Percentiles rank a stretch among this genome's conserved stretches.
phyloP scores from a whole-genome alignment of 2,113 vertebrate genomes.

The Daboia siamensis region DNA sequence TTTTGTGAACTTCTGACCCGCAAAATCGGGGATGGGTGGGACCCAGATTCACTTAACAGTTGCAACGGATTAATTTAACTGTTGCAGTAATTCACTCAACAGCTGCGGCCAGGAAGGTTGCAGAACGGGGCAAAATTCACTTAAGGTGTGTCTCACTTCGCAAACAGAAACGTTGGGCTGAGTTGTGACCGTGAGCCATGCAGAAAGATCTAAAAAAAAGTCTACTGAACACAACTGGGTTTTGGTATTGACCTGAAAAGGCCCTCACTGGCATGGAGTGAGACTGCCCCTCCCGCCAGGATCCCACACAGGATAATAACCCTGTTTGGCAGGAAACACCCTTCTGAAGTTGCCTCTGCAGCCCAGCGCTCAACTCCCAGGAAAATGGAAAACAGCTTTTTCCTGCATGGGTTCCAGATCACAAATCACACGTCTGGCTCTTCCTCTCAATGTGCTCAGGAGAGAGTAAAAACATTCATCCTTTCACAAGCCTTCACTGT shows the following conservation, averaged over 20 bases:
- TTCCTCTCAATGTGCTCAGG: neutral
- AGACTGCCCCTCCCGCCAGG: neutral
- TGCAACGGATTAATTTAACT: neutral
- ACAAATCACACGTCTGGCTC: neutral
- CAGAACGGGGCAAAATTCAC: neutral
- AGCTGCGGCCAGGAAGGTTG: neutral
- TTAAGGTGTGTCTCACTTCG: neutral
- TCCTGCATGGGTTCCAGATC: neutral
- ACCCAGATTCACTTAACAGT: neutral
- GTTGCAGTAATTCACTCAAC: neutral
- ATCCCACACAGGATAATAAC: neutral
- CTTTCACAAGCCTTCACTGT: neutral
- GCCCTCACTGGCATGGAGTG: neutral
- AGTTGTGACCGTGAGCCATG: fast-evolving
- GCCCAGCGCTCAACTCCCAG: neutral
- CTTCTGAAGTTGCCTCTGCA: neutral
- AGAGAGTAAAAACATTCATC: neutral
- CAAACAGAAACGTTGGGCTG: neutral
- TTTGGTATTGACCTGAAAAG: neutral
- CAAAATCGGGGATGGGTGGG: neutral
- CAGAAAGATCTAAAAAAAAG: neutral
- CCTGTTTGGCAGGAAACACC: neutral
- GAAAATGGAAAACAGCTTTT: neutral
- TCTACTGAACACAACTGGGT: neutral
- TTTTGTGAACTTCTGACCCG: neutral